A percentile compares a stretch with the other conserved stretches of the same genome.
Evolutionary conservation across 2,888 invertebrate genomes (phyloP).

Genomic region (Disparrhopalites patrizii): DNA sequence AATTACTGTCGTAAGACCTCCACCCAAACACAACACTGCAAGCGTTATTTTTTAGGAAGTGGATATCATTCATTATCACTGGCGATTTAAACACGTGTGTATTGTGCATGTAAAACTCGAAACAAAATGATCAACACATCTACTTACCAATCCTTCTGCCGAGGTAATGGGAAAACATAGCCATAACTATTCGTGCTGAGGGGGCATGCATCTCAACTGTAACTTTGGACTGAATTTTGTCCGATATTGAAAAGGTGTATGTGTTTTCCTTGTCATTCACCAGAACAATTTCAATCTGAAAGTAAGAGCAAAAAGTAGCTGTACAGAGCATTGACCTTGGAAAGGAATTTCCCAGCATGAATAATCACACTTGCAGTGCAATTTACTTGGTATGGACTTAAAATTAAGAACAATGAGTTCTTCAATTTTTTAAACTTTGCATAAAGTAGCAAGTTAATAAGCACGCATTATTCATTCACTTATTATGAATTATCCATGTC

Average conservation of each 20-base stretch:
- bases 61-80: too few species aligned
- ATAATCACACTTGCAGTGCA: background rate
- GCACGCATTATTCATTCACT: background rate
- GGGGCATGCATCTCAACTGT: conserved; percentile 62
- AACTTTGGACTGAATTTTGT: conserved; percentile 82
- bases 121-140: too few species aligned
- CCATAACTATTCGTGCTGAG: conserved; percentile 80
- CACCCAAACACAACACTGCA: too few species aligned
- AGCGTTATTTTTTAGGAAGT: too few species aligned
- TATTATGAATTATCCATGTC: conserved; percentile 25
- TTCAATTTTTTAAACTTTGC: too few species aligned
- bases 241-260: conserved; percentile 74
- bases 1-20: too few species aligned
- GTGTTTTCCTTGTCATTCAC: conserved; percentile 58
- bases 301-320: too few species aligned
- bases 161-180: conserved; percentile 83
- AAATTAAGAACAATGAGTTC: background rate
- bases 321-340: too few species aligned
- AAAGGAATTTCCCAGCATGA: conserved; percentile 13
- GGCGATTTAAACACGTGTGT: too few species aligned
- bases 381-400: background rate
- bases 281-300: conserved; percentile 64
- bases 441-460: background rate
- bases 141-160: conserved; percentile 73
- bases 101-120: too few species aligned